phyloP scores from a whole-genome alignment of 2,797 vertebrate species.

The Pangasius krempfi region DNA sequence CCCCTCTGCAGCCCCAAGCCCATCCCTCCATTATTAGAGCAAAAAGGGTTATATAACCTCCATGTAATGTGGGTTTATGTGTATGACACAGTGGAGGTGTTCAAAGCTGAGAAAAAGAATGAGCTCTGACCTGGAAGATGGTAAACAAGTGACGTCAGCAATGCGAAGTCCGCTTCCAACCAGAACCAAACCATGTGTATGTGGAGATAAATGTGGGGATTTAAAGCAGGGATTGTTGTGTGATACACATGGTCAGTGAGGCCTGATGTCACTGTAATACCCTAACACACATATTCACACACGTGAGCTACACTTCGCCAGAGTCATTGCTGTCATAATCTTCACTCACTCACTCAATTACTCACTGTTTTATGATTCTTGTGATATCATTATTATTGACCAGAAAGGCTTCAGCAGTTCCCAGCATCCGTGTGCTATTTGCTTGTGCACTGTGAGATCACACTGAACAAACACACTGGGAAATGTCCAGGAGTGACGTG shows the following conservation, averaged over 20 bases:
- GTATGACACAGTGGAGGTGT: conserved; percentile 33
- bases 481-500: conserved; percentile 23
- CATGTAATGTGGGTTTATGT: conserved; percentile 22
- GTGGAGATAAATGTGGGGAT: not conserved
- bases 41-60: conserved; percentile 70
- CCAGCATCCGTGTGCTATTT: conserved; percentile 30
- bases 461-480: conserved; percentile 28
- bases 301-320: not conserved
- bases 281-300: not conserved
- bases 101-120: conserved; percentile 57
- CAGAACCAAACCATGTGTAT: conserved; percentile 22
- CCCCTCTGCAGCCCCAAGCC: not conserved
- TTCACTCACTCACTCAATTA: not conserved
- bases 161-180: conserved; percentile 62
- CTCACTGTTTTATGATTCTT: conserved; percentile 29
- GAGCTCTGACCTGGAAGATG: conserved; percentile 64
- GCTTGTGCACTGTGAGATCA: conserved; percentile 22
- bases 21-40: not conserved
- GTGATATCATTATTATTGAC: conserved; percentile 47
- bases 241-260: not conserved
- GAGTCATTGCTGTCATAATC: conserved; percentile 18
- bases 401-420: conserved; percentile 23
- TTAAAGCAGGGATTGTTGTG: conserved; percentile 10
- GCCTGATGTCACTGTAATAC: conserved; percentile 7
- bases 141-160: conserved; percentile 79